phyloP scores from a whole-genome alignment of 2,888 invertebrate species.

The Aporophyla lueneburgensis region DNA sequence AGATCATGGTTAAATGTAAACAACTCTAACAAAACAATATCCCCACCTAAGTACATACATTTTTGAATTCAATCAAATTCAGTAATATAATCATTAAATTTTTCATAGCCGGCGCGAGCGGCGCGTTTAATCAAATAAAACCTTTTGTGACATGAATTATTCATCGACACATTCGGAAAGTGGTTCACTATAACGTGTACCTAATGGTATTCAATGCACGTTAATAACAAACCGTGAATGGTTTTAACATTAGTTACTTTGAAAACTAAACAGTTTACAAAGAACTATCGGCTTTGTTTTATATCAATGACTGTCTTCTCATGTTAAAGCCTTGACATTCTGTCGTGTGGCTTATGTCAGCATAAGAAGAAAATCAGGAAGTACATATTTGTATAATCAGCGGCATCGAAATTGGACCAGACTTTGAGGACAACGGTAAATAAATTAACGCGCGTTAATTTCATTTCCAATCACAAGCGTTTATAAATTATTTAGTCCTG shows the following conservation, averaged over 20 bases:
- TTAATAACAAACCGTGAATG: constrained; percentile 47
- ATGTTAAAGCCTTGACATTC: neutral
- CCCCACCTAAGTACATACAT: neutral
- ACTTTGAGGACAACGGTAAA: neutral
- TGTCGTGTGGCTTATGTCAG: neutral
- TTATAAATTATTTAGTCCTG: constrained; percentile 5
- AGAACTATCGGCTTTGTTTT: constrained; percentile 33
- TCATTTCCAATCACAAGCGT: neutral
- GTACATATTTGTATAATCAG: neutral
- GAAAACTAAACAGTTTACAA: constrained; percentile 34
- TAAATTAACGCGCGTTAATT: neutral
- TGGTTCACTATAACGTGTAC: constrained; percentile 51
- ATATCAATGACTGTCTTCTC: constrained; percentile 26
- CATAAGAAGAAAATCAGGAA: neutral
- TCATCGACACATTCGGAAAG: constrained; percentile 60
- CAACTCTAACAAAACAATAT: constrained; percentile 13
- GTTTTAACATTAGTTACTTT: constrained; percentile 44
- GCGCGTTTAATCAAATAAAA: constrained; percentile 59
- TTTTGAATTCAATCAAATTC: constrained; percentile 25
- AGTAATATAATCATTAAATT: constrained; percentile 28
- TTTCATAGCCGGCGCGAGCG: constrained; percentile 43
- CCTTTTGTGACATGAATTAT: constrained; percentile 64
- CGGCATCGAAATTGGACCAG: neutral
- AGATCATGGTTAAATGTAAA: neutral
- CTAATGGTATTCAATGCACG: constrained; percentile 62